Percentiles rank a stretch among this genome's conserved stretches.
These are phyloP conservation scores for Vidua chalybeata DNA, from an alignment of 2,113 vertebrate genomes.

Conservation along the genomic window DNA sequence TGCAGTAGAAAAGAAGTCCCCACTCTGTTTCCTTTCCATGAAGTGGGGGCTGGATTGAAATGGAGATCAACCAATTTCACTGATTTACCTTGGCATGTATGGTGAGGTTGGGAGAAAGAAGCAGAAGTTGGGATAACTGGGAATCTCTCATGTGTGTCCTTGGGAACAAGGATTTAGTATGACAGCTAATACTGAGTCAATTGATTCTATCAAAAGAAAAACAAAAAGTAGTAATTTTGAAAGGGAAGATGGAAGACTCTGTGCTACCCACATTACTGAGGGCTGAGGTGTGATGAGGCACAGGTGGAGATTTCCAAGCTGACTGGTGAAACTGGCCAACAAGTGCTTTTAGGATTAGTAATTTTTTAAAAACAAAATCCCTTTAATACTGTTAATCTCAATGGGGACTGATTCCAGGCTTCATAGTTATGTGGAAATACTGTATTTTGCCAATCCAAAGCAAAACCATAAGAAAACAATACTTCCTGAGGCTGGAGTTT, in stretches of 20 bases:
- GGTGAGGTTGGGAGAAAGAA: not conserved
- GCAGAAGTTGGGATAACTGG: not conserved
- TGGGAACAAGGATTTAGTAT: not conserved
- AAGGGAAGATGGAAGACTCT: not conserved
- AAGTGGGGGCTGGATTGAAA: not conserved
- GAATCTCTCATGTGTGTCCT: fast-evolving
- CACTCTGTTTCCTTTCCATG: not conserved
- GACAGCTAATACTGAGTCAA: not conserved
- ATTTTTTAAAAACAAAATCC: not conserved
- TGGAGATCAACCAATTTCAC: not conserved
- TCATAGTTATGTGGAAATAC: not conserved
- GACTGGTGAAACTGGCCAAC: not conserved
- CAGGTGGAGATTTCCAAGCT: not conserved
- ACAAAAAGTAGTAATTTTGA: not conserved
- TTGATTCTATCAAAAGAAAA: not conserved
- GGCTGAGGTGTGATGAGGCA: not conserved
- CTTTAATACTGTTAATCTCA: not conserved
- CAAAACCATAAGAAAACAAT: too few species aligned
- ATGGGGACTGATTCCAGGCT: not conserved
- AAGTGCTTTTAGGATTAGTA: not conserved
- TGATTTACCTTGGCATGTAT: not conserved
- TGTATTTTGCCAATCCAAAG: not conserved
- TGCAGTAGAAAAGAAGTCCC: not conserved
- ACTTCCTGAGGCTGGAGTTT: not conserved
- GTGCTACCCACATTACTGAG: not conserved